Conservation (phyloP, 1,140 invertebrate species). For the Drosophila chauvacae region DNA sequence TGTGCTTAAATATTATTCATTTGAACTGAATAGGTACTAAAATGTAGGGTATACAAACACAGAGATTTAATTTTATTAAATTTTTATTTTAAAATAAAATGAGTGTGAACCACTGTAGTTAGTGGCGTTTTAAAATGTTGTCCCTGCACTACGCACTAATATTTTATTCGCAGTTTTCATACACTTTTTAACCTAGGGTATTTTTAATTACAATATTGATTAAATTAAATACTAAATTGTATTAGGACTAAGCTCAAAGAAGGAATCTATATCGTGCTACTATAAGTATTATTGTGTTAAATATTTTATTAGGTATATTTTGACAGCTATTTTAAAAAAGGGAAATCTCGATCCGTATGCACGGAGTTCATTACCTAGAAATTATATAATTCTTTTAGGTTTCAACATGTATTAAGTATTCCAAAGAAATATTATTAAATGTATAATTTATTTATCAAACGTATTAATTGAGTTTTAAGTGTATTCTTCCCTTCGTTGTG, state of each 20-base stretch:
- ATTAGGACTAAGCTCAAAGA: background rate
- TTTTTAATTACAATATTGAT: background rate
- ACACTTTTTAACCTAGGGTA: background rate
- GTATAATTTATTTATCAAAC: accelerated
- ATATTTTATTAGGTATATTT: background rate
- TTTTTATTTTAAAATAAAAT: background rate
- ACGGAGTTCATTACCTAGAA: background rate
- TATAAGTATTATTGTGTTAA: background rate
- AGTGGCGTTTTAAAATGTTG: conserved; percentile 7
- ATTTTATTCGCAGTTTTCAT: conserved; percentile 42
- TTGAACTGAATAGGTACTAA: too few relatives aligned
- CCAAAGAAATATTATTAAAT: background rate
- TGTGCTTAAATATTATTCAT: background rate
- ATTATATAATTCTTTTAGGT: background rate
- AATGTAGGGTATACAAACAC: too few relatives aligned
- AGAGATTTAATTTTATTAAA: background rate
- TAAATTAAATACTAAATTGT: background rate
- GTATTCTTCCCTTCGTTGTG: conserved; percentile 13
- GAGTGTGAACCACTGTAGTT: conserved; percentile 25
- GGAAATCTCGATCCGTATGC: too few relatives aligned
- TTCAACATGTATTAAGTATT: background rate
- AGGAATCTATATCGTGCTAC: too few relatives aligned
- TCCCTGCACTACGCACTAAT: conserved; percentile 36
- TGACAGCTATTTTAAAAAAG: too few relatives aligned
- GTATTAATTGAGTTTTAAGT: background rate